A percentile compares a stretch with the other conserved stretches of the same genome.
Conservation (phyloP, 2,113 vertebrate species). For the Amblyopsis rosae region DNA sequence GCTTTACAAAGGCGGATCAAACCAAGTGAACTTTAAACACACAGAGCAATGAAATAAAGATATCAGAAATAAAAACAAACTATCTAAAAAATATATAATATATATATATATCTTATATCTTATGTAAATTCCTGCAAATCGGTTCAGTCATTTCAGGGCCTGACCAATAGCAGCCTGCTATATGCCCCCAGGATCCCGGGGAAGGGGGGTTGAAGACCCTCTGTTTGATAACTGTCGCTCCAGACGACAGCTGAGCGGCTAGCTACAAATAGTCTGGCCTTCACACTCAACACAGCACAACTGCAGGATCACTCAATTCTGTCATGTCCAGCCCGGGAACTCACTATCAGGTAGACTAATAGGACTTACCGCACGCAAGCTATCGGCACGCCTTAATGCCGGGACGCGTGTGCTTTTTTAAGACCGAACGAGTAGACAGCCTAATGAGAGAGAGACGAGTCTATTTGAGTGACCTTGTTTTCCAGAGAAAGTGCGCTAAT, state of each 20-base stretch:
- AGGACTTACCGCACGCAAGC: conserved; percentile 13
- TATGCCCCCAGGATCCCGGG: not conserved
- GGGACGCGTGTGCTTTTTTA: conserved; percentile 52
- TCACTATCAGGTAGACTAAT: conserved; percentile 32
- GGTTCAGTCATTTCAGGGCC: not conserved
- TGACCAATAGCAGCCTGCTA: conserved; percentile 12
- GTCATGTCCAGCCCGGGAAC: conserved; percentile 35
- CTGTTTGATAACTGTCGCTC: conserved; percentile 14
- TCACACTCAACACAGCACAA: conserved; percentile 52
- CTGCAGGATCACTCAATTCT: conserved; percentile 46
- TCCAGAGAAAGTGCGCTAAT: conserved; percentile 68
- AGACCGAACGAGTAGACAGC: conserved; percentile 60
- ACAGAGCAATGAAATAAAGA: too few species aligned
- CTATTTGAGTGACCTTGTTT: conserved; percentile 75
- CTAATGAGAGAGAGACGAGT: conserved; percentile 58
- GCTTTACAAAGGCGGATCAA: too few species aligned
- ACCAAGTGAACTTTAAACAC: too few species aligned
- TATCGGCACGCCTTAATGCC: conserved; percentile 13
- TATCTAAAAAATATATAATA: too few species aligned
- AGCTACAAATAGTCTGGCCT: conserved; percentile 65
- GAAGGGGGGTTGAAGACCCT: too few species aligned
- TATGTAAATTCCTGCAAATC: too few species aligned
- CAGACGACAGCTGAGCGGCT: conserved; percentile 74
- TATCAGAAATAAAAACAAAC: too few species aligned
- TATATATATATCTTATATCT: too few species aligned